These are phyloP conservation scores for Phengaris alcon DNA, from an alignment of 2,888 invertebrate genomes.

Conservation along the genomic window DNA sequence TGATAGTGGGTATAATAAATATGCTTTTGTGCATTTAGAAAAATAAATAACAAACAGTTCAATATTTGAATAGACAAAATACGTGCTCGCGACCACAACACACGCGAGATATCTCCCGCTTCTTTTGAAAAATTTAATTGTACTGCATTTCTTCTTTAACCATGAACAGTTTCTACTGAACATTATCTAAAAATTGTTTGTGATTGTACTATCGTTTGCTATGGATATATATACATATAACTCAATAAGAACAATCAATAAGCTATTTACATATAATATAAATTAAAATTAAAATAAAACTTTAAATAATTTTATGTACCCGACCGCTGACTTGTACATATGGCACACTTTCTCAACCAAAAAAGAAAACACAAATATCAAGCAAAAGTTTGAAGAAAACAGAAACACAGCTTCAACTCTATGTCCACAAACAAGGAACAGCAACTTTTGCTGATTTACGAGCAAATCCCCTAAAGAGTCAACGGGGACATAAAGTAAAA, in stretches of 20 bases:
- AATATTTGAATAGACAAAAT: neutral
- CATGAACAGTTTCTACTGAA: no score
- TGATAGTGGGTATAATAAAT: neutral
- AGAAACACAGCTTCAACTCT: slow-evolving; percentile 2
- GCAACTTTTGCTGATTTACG: slow-evolving; percentile 16
- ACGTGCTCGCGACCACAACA: neutral
- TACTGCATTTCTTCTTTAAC: no score
- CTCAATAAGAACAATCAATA: no score
- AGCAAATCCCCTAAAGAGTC: neutral
- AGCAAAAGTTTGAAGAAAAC: slow-evolving; percentile 20
- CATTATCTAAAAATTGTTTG: no score
- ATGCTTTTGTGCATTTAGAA: no score
- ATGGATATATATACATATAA: no score
- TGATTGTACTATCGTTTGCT: no score
- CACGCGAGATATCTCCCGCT: neutral
- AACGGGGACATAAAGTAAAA: slow-evolving; percentile 6
- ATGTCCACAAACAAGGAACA: slow-evolving; percentile 2
- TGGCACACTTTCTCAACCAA: slow-evolving; percentile 6
- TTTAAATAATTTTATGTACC: neutral
- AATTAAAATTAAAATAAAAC: neutral
- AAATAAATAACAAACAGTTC: no score
- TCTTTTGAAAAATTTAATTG: neutral
- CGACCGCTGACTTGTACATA: neutral
- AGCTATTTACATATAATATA: neutral
- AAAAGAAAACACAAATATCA: slow-evolving; percentile 8